A percentile compares a stretch with the other conserved stretches of the same genome.
Conservation (phyloP, 2,113 vertebrate species). For the Sorex fumeus region DNA sequence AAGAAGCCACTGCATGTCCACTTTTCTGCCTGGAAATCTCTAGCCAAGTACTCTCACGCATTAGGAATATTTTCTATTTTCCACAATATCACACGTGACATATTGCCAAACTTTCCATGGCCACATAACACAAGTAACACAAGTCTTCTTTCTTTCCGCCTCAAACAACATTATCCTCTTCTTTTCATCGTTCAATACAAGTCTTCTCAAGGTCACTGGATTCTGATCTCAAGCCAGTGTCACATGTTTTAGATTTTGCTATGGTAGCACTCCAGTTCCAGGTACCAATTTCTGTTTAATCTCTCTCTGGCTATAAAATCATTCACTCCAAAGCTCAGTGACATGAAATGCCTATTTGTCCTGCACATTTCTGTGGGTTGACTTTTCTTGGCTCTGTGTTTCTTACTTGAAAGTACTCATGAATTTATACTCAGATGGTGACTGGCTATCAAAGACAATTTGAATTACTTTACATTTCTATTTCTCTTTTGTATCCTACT, state of each 20-base stretch:
- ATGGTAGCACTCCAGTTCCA: neutral
- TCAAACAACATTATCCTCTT: neutral
- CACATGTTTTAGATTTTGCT: constrained; percentile 43
- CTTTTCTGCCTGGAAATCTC: neutral
- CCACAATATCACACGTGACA: neutral
- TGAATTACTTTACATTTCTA: neutral
- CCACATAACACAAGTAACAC: neutral
- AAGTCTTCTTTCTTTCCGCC: neutral
- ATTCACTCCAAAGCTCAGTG: neutral
- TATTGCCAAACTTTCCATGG: neutral
- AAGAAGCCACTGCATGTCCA: neutral
- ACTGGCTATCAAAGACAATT: neutral
- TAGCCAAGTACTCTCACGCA: neutral
- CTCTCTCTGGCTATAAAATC: neutral
- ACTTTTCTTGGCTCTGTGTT: neutral
- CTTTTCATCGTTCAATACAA: neutral
- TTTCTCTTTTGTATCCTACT: neutral
- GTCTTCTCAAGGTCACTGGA: neutral
- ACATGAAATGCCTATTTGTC: neutral
- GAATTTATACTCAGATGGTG: neutral
- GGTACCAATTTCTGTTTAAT: neutral
- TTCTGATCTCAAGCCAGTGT: neutral
- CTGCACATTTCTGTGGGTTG: neutral
- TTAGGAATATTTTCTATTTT: neutral
- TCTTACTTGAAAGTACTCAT: neutral